Evolutionary conservation across 2,113 vertebrate genomes (phyloP), one percentile per base, ranked within the genome.

Genomic region (Pholis gunnellus): DNA sequence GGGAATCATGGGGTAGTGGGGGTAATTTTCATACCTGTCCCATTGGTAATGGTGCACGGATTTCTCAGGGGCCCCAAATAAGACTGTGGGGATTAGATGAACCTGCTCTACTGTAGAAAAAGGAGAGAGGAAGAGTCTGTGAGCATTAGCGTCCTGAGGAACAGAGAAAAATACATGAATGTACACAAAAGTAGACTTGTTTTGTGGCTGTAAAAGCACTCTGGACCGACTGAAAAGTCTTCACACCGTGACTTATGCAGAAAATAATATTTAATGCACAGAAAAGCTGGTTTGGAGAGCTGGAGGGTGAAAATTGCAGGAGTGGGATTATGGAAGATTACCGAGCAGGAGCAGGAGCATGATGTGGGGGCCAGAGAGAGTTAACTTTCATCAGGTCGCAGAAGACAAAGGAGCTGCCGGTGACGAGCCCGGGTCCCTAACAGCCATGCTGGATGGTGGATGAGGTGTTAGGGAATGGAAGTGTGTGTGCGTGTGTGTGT

Each of bases 1-100:
- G 17, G 1, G 67, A 63, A 72, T 78, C 70, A 78, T 10, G n/a
- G 68, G 42, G 70, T 63, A 83, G 36, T 31, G 46, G 56, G 74
- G 83, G 92, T 88, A 84, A 94, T 94, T 94, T 93, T 92, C 92
- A 94, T 94, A 94, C 94, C 92, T 94, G 92, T 91, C 67, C 72
- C 42, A 72, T 88, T 91, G 75, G 89, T 93, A 93, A 93, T 90
- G 84, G 85, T 78, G 72, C 67, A 63, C 4, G 61, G 82, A 87
- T 91, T 85, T 88, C 56, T 86, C 5, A 22, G 42, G 87, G 89
- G 89, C 90, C 91, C 75, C 87, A 84, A 77, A 90, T 81, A 73
- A 88, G 79, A 88, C 72, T 66, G 40, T 77, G 11, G 42, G 87
- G 88, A 92, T 91, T 86, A 91, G 59, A 87, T 68, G 66, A 75